Base-by-base conservation (phyloP, 2,113 vertebrate genomes). In the Megalops atlanticus region DNA sequence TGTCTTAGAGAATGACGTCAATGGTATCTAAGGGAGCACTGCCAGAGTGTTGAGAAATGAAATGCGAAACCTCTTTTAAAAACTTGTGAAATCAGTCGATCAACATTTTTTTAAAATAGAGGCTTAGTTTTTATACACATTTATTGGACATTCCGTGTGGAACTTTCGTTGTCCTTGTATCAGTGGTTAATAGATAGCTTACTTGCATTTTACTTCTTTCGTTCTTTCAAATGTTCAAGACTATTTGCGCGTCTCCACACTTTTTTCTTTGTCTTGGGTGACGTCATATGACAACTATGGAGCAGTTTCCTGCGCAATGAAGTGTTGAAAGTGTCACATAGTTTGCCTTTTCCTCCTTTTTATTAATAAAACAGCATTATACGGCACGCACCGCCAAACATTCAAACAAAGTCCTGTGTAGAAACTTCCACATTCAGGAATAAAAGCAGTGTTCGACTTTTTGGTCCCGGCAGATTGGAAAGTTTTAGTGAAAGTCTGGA, bases 1-100 rank as follows among this genome's bases (percentile, higher is more conserved):
- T 91, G 90, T 91, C 84, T 86, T 87, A 85, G 83, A 76, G 85
- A 89, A 81, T 93, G 90, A 93, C 92, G 92, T 93, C 91, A 93
- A 86, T 87, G 79, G 84, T 89, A 73, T 82, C 86, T 85, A 89
- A 89, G 84, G 85, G 83, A 82, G 76, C 82, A 58, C 72, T 64
- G 72, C 81, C 69, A 80, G 49, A 84, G 80, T 49, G 79, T 40
- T 38, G 70, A 74, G 78, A 76, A 71, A 21, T 15, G 14, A 38
- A 80, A 36, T 40, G 41, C 38, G 33, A 38, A 71, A 70, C 2
- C 27, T 15, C 2, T 71, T 36, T 4, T 38, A 38, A 38, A 38
- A 71, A 38, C 64, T 31, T 71, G n/a, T n/a, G n/a, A n/a, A n/a
- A n/a, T n/a, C n/a, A n/a, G n/a, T n/a, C n/a, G n/a, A n/a, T n/a